Evolutionary conservation across 2,113 vertebrate genomes (phyloP).

Genomic region (Phrynosoma blainvillii): DNA sequence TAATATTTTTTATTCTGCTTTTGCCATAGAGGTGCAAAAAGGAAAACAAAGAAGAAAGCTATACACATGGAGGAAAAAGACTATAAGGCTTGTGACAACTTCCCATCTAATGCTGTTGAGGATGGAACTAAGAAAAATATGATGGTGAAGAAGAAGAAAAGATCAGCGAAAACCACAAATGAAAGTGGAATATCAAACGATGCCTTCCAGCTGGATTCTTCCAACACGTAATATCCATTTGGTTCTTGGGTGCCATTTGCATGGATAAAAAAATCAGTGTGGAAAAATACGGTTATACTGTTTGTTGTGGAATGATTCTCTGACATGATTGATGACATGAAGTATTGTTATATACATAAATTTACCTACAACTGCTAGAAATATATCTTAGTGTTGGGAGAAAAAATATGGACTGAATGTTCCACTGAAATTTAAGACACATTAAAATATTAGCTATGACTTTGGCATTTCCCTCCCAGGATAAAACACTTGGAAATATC

Average conservation of each 20-base stretch:
- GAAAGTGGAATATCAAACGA: slow-evolving; percentile 73
- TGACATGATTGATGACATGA: slow-evolving; percentile 22
- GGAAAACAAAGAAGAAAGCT: slow-evolving; percentile 83
- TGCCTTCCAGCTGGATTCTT: slow-evolving; percentile 76
- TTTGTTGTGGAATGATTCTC: background rate
- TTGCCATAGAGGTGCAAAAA: slow-evolving; percentile 73
- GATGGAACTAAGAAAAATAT: slow-evolving; percentile 64
- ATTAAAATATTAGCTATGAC: slow-evolving; percentile 26
- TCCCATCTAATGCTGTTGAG: slow-evolving; percentile 62
- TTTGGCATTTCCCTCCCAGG: background rate
- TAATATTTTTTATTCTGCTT: slow-evolving; percentile 53
- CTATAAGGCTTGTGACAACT: slow-evolving; percentile 51
- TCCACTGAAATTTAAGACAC: background rate
- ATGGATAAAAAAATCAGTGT: background rate
- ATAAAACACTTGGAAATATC: background rate
- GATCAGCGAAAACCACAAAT: slow-evolving; percentile 60
- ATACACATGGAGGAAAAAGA: slow-evolving; percentile 70
- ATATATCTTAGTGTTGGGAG: background rate
- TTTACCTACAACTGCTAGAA: background rate
- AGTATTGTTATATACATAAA: slow-evolving; percentile 29
- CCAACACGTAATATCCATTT: slow-evolving; percentile 44
- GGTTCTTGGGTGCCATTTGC: background rate
- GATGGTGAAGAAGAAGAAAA: slow-evolving; percentile 71
- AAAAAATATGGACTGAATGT: background rate
- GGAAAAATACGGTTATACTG: background rate